Evolutionary conservation across 2,888 invertebrate species (phyloP).

Genomic region (Diarsia mendica): DNA sequence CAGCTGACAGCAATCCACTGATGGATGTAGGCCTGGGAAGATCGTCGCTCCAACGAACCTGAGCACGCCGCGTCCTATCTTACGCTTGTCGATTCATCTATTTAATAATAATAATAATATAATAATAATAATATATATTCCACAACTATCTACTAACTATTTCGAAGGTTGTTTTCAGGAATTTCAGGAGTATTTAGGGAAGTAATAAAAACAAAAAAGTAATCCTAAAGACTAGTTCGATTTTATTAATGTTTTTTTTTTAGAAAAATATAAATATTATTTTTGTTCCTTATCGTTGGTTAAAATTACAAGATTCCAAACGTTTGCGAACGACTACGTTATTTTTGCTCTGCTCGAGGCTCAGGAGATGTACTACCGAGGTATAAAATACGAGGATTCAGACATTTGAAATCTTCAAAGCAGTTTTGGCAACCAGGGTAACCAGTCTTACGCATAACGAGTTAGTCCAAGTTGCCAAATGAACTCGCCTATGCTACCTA

Average conservation of each 20-base stretch:
- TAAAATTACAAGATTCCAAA: conserved; percentile 37
- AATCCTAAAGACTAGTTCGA: conserved; percentile 66
- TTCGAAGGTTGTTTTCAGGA: not conserved
- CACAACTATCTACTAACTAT: too few relatives aligned
- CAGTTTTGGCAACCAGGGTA: too few relatives aligned
- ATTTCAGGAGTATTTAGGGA: not conserved
- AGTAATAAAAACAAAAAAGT: conserved; percentile 35
- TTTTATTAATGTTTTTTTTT: conserved; percentile 61
- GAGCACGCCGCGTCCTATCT: too few relatives aligned
- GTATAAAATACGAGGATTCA: not conserved
- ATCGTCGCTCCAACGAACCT: too few relatives aligned
- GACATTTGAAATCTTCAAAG: not conserved
- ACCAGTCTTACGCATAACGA: not conserved
- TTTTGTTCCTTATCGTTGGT: conserved; percentile 25
- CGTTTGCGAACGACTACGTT: conserved; percentile 15
- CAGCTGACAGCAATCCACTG: too few relatives aligned
- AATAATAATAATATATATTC: too few relatives aligned
- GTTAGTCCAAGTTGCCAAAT: not conserved
- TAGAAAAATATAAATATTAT: conserved; percentile 63
- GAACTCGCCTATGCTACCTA: not conserved
- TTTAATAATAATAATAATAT: too few relatives aligned
- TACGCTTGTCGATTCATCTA: too few relatives aligned
- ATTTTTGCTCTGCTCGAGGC: conserved; percentile 3
- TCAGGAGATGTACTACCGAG: not conserved
- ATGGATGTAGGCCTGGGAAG: too few relatives aligned